phyloP scores from a whole-genome alignment of 2,113 vertebrate species.

The Paradoxurus hermaphroditus region DNA sequence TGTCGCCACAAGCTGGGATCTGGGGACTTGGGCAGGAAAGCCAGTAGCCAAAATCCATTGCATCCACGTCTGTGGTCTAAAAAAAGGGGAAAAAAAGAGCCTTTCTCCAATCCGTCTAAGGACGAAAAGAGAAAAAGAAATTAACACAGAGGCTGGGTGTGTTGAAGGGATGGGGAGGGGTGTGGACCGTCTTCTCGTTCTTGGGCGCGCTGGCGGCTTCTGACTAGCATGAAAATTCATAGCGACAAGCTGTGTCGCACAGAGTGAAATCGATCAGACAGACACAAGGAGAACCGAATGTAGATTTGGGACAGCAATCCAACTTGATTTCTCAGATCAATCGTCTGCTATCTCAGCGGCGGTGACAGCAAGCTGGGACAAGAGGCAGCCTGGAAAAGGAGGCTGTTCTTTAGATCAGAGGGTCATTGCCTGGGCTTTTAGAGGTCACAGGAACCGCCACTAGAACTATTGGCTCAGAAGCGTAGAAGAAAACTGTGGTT shows the following conservation, averaged over 20 bases:
- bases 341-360: constrained; percentile 89
- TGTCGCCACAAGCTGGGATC: constrained; percentile 69
- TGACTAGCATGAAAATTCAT: constrained; percentile 94
- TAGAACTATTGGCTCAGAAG: background rate
- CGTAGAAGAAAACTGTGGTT: background rate
- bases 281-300: constrained; percentile 94
- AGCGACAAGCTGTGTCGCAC: constrained; percentile 96
- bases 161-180: constrained; percentile 47
- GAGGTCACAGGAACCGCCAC: background rate
- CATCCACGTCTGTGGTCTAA: constrained; percentile 39
- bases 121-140: background rate
- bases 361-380: constrained; percentile 92
- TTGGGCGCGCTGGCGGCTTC: constrained; percentile 88
- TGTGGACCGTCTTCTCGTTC: constrained; percentile 78
- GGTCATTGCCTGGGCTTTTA: background rate
- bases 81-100: constrained; percentile 45
- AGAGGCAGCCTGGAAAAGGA: constrained; percentile 81
- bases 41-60: background rate
- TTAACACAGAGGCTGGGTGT: constrained; percentile 33
- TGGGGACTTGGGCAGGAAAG: constrained; percentile 49
- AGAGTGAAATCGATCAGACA: constrained; percentile 99
- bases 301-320: constrained; percentile 98
- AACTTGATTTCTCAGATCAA: constrained; percentile 98
- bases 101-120: background rate
- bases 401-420: constrained; percentile 48